Evolutionary conservation across 1,140 invertebrate genomes (phyloP).

Genomic region (Kradibia gibbosae): DNA sequence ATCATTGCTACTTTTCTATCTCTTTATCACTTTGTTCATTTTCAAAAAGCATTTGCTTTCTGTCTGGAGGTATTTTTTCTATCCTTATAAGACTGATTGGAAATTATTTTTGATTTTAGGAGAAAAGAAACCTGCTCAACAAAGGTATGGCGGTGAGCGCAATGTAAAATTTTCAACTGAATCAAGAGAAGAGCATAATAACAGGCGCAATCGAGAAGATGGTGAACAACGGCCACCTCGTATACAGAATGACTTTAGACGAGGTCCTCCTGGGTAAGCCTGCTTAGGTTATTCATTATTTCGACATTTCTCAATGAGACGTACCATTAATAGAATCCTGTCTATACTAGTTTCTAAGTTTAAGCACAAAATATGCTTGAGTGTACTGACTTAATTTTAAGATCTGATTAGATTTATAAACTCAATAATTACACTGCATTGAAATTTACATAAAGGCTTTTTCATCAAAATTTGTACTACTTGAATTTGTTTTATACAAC

Average conservation of each 20-base stretch:
- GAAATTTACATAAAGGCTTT: too few relatives aligned
- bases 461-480: too few relatives aligned
- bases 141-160: constrained; percentile 65
- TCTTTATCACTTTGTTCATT: too few relatives aligned
- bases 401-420: too few relatives aligned
- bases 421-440: too few relatives aligned
- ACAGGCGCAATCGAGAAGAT: constrained; percentile 82
- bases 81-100: too few relatives aligned
- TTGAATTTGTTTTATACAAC: too few relatives aligned
- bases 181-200: constrained; percentile 81
- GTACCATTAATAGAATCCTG: constrained; percentile 19
- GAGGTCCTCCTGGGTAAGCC: constrained; percentile 66
- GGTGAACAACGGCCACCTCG: constrained; percentile 65
- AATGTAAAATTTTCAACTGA: constrained; percentile 75
- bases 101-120: constrained; percentile 50
- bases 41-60: too few relatives aligned
- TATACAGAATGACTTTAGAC: constrained; percentile 63
- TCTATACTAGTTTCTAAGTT: constrained; percentile 24
- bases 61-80: too few relatives aligned
- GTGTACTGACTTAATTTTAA: not conserved
- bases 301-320: not conserved
- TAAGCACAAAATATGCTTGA: not conserved
- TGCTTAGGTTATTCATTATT: constrained; percentile 17
- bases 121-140: constrained; percentile 66
- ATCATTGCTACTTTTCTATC: too few relatives aligned